phyloP scores from a whole-genome alignment of 2,113 vertebrate species.

The Trichechus manatus region DNA sequence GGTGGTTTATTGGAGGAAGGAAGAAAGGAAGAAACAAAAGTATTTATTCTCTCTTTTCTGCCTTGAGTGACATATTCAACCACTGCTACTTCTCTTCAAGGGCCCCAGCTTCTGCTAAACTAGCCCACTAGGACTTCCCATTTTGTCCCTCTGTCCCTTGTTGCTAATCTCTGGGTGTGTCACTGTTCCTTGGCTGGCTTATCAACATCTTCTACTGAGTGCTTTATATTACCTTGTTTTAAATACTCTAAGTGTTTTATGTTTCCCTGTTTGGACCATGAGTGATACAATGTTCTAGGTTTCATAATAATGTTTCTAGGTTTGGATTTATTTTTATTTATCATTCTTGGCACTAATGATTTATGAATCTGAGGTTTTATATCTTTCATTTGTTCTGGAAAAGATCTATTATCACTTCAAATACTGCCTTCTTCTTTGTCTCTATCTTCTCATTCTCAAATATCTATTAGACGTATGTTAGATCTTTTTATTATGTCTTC shows the following conservation, averaged over 20 bases:
- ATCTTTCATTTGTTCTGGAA: background rate
- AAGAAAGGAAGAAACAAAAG: background rate
- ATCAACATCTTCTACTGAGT: background rate
- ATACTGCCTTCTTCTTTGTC: background rate
- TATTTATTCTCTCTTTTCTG: background rate
- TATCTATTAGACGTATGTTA: background rate
- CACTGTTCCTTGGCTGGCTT: background rate
- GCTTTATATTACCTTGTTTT: background rate
- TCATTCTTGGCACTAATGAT: background rate
- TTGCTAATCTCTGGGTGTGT: background rate
- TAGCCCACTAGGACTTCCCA: background rate
- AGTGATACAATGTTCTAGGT: background rate
- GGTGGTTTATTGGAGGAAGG: background rate
- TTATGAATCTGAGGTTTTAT: background rate
- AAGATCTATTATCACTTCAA: background rate
- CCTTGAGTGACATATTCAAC: background rate
- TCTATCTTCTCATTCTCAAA: slow-evolving; percentile 8
- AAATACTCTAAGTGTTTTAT: background rate
- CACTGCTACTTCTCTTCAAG: background rate
- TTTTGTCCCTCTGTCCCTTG: background rate
- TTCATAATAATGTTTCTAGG: background rate
- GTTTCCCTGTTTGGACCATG: background rate
- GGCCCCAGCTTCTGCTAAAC: background rate
- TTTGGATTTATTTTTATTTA: slow-evolving; percentile 5
- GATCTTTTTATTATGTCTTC: slow-evolving; percentile 9